Base-by-base conservation (phyloP, 1,140 invertebrate genomes). In the Lethocerus indicus region DNA sequence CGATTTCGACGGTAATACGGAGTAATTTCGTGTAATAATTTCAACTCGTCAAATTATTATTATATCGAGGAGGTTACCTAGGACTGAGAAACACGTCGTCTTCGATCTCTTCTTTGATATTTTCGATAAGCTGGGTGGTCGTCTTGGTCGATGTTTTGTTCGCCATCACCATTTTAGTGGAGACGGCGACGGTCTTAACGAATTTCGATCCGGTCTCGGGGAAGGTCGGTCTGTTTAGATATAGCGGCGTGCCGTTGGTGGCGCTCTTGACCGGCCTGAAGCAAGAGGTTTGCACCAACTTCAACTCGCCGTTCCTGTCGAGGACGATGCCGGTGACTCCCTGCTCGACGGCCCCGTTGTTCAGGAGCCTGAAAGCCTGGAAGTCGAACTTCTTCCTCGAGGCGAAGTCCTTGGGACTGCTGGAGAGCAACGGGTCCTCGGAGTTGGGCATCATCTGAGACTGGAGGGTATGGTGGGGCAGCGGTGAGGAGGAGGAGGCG, bases 401-500 rank as follows among this genome's bases (percentile, higher is more conserved):
- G 1, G 73, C 71, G 61, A 85, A 86, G 55, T 87, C 83, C 49
- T 83, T 77, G 0, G 83, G 82, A 54, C 79, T 84, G 16, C 83
- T 86, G 0, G 83, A 87, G 16, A 87, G 59, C 1, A 87, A 59
- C 0, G 84, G 84, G 62, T 87, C 84, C 55, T 87, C 83, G 0
- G 83, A 87, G 60, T 86, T 87, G 6, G 83, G 74, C 80, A 87
- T 83, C 79, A 83, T 81, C 59, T 81, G 78, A 29, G 71, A 78
- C 57, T 81, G 77, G 2, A 80, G 60, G 0, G 68, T 65, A 12
- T 84, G 83, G 63, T 87, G 87, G 9, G 82, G 54, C 83, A 76
- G 50, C 75, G 78, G 0, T 78, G 78, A 16, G 82, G 85, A 9
- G 79, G 73, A 47, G 81, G 60, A 1, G 79, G 75, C 29, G 75